Conservation (phyloP, 2,113 vertebrate genomes). For the Ivindomyrus marchei region DNA sequence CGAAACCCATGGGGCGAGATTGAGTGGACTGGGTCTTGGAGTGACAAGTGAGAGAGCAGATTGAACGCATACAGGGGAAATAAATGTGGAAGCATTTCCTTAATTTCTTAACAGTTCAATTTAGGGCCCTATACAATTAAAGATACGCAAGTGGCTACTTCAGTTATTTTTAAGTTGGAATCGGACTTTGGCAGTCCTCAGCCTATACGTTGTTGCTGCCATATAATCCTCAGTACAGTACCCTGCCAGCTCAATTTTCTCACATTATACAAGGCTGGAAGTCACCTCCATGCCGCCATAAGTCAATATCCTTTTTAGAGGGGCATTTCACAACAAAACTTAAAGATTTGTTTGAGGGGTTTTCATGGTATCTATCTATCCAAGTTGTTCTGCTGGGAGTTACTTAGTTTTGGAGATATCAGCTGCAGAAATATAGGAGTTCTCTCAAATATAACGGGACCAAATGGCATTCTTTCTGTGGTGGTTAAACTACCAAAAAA, state of each 20-base stretch:
- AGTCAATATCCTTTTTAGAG: background rate
- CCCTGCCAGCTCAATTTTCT: background rate
- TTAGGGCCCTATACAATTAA: background rate
- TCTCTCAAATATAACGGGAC: no score
- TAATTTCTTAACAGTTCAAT: background rate
- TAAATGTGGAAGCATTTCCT: background rate
- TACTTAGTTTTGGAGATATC: no score
- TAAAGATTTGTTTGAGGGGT: no score
- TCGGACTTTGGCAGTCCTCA: no score
- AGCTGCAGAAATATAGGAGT: no score
- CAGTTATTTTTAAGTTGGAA: background rate
- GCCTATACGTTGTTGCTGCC: background rate
- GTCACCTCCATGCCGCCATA: background rate
- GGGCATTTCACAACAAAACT: background rate
- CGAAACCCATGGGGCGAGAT: slow-evolving; percentile 93
- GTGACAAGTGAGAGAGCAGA: slow-evolving; percentile 66
- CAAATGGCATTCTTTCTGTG: no score
- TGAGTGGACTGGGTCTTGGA: slow-evolving; percentile 93
- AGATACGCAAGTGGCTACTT: background rate
- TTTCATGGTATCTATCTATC: no score
- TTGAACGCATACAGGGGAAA: background rate
- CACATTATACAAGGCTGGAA: background rate
- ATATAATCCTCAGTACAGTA: background rate
- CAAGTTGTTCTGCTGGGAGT: no score
- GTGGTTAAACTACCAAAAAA: no score